Evolutionary conservation across 2,113 vertebrate species (phyloP), one percentile per base, ranked within the genome.

Genomic region (Lynx canadensis): DNA sequence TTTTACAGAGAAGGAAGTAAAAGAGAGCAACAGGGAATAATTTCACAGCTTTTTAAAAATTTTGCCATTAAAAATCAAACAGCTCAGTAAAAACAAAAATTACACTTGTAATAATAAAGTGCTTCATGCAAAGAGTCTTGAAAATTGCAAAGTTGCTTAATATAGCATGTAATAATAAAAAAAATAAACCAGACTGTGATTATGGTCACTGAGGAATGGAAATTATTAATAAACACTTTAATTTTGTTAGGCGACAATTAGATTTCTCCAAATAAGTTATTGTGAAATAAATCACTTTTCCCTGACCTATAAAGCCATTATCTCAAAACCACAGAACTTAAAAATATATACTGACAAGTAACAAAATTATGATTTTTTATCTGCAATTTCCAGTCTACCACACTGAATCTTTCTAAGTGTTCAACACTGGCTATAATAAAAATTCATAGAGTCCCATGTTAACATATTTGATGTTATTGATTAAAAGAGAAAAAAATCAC

Each of bases 51-150:
- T 81, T 95, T 78, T 25, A 29, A 88, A 89, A 93, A 45, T 21
- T 38, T 36, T 71, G 15, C 23, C n/a, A 31, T 60, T 92, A 63
- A 66, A 97, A 89, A 89, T 68, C 38, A 94, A 97, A 66, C 1
- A 55, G 45, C 1, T 69, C 11, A 71, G 89, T 90, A 93, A 94
- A 97, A 93, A 91, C 41, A 92, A 95, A 93, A 94, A 71, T 4
- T 4, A 68, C 16, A 52, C 45, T 90, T 76, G 15, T 80, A 89
- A 83, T 74, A 96, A 90, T 71, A 68, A 93, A 88, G 50, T 88
- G 2, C 12, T 88, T 88, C 29, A 65, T 36, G 9, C 5, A 80
- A 60, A 36, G 19, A 91, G 33, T 15, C 21, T n/a, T 31, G 29
- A 94, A 57, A 91, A 71, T 93, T n/a, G 38, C 6, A 18, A 93